phyloP scores from a whole-genome alignment of 1,140 invertebrate genomes.

The Lanistes nyassanus region DNA sequence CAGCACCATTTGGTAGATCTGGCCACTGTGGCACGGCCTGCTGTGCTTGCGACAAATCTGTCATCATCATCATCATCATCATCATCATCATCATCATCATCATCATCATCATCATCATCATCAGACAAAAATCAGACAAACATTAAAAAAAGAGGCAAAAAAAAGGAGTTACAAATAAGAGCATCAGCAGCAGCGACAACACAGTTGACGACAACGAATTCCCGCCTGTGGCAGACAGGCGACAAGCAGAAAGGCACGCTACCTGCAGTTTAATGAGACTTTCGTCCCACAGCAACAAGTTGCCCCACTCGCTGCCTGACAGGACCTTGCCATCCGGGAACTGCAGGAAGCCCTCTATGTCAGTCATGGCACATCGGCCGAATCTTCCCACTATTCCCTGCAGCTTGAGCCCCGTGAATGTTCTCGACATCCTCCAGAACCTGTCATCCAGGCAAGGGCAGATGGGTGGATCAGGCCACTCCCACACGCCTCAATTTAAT shows the following conservation, averaged over 20 bases:
- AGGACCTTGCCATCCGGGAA: conserved; percentile 87
- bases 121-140: too few species aligned
- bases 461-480: not conserved
- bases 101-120: too few species aligned
- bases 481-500: too few species aligned
- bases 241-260: too few species aligned
- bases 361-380: conserved; percentile 87
- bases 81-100: too few species aligned
- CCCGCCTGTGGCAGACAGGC: too few species aligned
- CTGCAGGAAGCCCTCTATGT: conserved; percentile 81
- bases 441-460: not conserved
- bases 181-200: too few species aligned
- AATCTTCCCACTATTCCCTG: conserved; percentile 84
- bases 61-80: not conserved
- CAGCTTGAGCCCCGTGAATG: conserved; percentile 88
- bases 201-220: too few species aligned
- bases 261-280: conserved; percentile 78
- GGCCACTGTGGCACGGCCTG: conserved; percentile 75
- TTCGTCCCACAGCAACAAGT: conserved; percentile 86
- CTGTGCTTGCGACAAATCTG: conserved; percentile 18
- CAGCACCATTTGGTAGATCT: conserved; percentile 78
- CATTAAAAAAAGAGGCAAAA: too few species aligned
- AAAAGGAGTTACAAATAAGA: too few species aligned
- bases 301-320: conserved; percentile 87
- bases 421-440: conserved; percentile 89